Base-by-base conservation (phyloP, 2,888 invertebrate species). In the Cryptocheilus praepositus region DNA sequence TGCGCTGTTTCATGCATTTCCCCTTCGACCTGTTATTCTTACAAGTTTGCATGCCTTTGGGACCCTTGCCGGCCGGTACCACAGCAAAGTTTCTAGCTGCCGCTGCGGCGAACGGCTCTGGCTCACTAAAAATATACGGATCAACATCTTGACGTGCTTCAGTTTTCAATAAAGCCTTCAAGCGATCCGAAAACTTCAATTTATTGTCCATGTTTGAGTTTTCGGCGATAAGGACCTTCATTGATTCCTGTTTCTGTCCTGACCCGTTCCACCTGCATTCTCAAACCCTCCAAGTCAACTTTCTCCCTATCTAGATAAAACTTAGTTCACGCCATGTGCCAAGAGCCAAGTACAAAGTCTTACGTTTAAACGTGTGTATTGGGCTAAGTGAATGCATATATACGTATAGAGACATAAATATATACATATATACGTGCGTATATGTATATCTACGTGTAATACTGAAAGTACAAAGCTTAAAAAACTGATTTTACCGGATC, bases 91-190 rank as follows among this genome's bases (percentile, higher is more conserved):
- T 85, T 74, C 85, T 83, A 45, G 81, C 79, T 15, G 74, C 74
- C 58, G 82, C 73, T 52, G 84, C 70, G 51, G 74, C 71, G 36
- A 87, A 82, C 46, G 87, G 85, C 74, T 89, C 89, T 3, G 89
- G 88, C 67, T 90, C 90, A 73, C 89, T 89, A 80, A 90, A 90
- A 64, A 90, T 86, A 70, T 90, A 90, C 1, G 90, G 90, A 83
- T 90, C 90, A 66, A 88, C 89, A 72, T 87, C 86, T 71, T 87
- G 84, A 44, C 84, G 86, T 43, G 85, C 73, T 67, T 89, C 89
- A 44, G 86, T 85, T 82, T 89, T 89, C 45, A 88, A 82, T 63
- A 90, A 81, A 64, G 89, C 89, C 78, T 89, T 89, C 62, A 89
- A 81, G 67, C 89, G 88, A 77, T 90, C 90, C 46, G 89, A 85